Evolutionary conservation across 2,888 invertebrate genomes (phyloP).

Genomic region (Drosophila ochracea): DNA sequence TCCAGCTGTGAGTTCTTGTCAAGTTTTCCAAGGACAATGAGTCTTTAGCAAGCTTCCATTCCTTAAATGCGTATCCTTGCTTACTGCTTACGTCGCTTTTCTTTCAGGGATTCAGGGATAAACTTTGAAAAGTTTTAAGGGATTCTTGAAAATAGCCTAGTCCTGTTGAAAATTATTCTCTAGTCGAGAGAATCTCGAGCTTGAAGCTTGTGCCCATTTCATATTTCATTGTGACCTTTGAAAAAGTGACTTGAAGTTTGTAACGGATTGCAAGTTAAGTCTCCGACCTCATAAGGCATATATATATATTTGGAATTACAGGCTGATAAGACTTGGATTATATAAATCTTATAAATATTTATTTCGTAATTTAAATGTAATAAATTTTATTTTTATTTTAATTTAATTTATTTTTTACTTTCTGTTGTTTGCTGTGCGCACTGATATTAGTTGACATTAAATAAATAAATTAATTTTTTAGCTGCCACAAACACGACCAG

Average conservation of each 20-base stretch:
- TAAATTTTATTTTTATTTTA: too few relatives aligned
- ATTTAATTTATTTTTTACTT: too few relatives aligned
- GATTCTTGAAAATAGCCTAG: too few relatives aligned
- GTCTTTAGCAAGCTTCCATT: background rate
- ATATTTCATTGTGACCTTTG: background rate
- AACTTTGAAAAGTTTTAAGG: background rate
- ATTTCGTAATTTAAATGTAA: too few relatives aligned
- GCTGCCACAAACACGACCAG: background rate
- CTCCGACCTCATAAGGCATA: too few relatives aligned
- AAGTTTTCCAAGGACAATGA: background rate
- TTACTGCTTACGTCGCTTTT: background rate
- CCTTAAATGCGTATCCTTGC: background rate
- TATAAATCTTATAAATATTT: background rate
- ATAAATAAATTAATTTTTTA: background rate
- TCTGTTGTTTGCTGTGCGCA: background rate
- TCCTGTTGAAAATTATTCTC: too few relatives aligned
- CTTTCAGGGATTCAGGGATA: too few relatives aligned
- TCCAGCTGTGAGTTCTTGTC: background rate
- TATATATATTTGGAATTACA: too few relatives aligned
- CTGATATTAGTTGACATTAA: background rate
- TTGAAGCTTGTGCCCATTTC: too few relatives aligned
- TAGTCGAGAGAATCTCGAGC: background rate
- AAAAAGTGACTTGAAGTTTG: too few relatives aligned
- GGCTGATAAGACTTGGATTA: background rate
- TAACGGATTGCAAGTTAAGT: background rate